A percentile compares a stretch with the other conserved stretches of the same genome.
Evolutionary conservation across 2,797 vertebrate genomes (phyloP).

Genomic region (Distichodus sexfasciatus): DNA sequence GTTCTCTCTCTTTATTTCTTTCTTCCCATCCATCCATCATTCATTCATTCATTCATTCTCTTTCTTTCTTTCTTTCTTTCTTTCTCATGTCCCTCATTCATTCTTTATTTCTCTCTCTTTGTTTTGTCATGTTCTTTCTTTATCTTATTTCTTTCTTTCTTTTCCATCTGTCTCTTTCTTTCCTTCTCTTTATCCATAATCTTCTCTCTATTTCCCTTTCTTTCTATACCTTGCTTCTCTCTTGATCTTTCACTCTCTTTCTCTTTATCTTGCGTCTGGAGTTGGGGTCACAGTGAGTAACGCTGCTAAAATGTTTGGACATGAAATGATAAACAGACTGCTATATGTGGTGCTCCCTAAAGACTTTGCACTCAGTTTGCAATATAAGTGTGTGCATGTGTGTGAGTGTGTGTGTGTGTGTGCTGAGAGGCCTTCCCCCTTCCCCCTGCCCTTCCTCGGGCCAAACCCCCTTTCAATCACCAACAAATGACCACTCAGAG

Average conservation of each 20-base stretch:
- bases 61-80: constrained; percentile 4
- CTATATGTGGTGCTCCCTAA: constrained; percentile 57
- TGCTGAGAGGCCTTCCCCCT: constrained; percentile 20
- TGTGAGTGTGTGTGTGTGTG: constrained; percentile 19
- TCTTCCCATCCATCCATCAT: too few relatives aligned
- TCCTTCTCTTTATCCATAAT: too few relatives aligned
- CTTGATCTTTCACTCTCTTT: not conserved
- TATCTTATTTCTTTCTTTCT: too few relatives aligned
- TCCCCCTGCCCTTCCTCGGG: constrained; percentile 7
- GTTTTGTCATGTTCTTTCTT: too few relatives aligned
- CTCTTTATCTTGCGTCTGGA: constrained; percentile 20
- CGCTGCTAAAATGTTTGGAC: constrained; percentile 56
- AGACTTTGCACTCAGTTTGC: constrained; percentile 30
- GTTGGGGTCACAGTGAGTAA: constrained; percentile 37
- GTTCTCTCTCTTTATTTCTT: constrained; percentile 1
- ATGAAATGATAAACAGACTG: constrained; percentile 59
- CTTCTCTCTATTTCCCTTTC: constrained; percentile 1
- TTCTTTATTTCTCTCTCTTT: not conserved
- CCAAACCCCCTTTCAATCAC: constrained; percentile 46
- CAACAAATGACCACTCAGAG: constrained; percentile 46
- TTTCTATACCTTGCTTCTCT: too few relatives aligned
- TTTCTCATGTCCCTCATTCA: constrained; percentile 9
- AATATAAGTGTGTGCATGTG: constrained; percentile 10
- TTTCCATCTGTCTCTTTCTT: too few relatives aligned
- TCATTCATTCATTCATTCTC: not conserved